Evolutionary conservation across 2,797 vertebrate genomes (phyloP), one percentile per base, ranked within the genome.

Genomic region (Spatula versicolor): DNA sequence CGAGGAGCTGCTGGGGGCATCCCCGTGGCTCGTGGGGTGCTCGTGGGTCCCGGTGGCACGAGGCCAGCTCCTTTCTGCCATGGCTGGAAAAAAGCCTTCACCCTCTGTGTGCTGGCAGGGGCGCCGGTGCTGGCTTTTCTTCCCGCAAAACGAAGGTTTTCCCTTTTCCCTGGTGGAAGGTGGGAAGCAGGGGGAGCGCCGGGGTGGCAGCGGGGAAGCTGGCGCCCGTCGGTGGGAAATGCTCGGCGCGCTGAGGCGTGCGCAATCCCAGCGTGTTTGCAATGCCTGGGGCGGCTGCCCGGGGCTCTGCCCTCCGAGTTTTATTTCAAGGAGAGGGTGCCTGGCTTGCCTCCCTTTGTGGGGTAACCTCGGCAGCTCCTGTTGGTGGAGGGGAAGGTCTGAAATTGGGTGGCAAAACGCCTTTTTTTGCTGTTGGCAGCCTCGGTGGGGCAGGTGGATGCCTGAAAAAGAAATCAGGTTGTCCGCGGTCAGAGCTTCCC

Each of bases 231-330:
- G 33, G 37, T 80, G 66, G 37, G 64, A 52, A 58, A 13, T 28
- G 7, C 3, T 69, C 33, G 13, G 26, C 0, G 1, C 52, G 75
- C 13, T 54, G 8, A 7, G 1, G 25, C 2, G 0, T 56, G 5
- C 23, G 12, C 46, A 56, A 58, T 41, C 55, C 55, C 13, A 23
- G 54, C 1, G 3, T 30, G 54, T 66, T 75, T 28, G 46, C 0
- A 7, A 22, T 50, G 41, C 41, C 48, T 52, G n/a, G 28, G 59
- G 23, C 11, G 1, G 46, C 60, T 35, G 58, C 41, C 55, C n/a
- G 15, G 25, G 0, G 6, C 50, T 78, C n/a, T 68, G n/a, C 55
- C 63, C 63, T 45, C 2, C 0, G 41, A 20, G 17, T 68, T 83
- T 23, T 33, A 45, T 1, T 7, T 45, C 20, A 10, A 55, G 79